A percentile compares a stretch with the other conserved stretches of the same genome.
phyloP scores from a whole-genome alignment of 2,888 invertebrate species.

The Drosophila hamatofila region DNA sequence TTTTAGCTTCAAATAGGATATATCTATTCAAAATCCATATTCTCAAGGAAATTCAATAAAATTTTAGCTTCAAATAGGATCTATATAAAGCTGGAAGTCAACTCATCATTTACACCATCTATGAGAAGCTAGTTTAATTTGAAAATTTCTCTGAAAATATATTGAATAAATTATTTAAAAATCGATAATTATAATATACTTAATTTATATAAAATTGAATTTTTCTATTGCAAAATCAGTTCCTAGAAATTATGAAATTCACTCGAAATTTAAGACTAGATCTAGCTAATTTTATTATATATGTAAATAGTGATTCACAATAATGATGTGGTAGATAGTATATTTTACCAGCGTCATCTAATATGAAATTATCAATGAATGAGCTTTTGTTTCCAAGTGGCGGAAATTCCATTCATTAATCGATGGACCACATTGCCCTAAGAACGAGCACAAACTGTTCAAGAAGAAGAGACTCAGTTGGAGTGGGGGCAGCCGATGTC shows the following conservation, averaged over 20 bases:
- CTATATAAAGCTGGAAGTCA: too few relatives aligned
- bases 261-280: not conserved
- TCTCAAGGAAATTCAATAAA: too few relatives aligned
- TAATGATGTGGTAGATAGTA: too few relatives aligned
- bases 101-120: too few relatives aligned
- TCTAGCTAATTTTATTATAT: too few relatives aligned
- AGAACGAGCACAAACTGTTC: not conserved
- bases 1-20: too few relatives aligned
- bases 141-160: too few relatives aligned
- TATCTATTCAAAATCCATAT: too few relatives aligned
- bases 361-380: conserved; percentile 2
- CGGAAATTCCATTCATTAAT: conserved; percentile 20
- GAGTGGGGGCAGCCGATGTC: conserved; percentile 12
- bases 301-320: too few relatives aligned
- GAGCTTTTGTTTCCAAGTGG: not conserved
- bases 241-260: not conserved
- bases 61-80: too few relatives aligned
- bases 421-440: conserved; percentile 28
- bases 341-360: conserved; percentile 4
- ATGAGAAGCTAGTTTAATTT: not conserved
- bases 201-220: not conserved
- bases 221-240: too few relatives aligned
- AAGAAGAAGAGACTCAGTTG: not conserved
- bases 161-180: not conserved
- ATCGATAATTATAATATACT: not conserved